Conservation (phyloP, 2,797 vertebrate species). For the Hypotaenidia philippensis region DNA sequence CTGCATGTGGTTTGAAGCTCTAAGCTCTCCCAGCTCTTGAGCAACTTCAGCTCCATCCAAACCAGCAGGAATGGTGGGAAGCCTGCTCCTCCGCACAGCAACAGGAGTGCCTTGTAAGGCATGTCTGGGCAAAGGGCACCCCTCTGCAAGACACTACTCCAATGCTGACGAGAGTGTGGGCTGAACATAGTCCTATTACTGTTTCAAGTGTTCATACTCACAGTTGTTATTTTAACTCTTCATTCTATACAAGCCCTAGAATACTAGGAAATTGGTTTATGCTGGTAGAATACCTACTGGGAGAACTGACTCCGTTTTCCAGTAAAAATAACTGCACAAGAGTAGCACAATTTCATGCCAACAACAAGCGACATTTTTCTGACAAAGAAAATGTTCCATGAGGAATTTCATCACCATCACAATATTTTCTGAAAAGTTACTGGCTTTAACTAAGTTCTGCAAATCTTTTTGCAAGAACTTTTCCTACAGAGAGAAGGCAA, state of each 20-base stretch:
- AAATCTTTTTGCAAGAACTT: background rate
- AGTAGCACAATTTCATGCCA: background rate
- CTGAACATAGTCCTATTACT: background rate
- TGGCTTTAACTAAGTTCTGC: background rate
- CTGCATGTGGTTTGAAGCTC: background rate
- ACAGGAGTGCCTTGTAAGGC: background rate
- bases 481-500: background rate
- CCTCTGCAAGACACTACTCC: background rate
- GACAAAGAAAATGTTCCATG: background rate
- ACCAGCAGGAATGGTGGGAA: background rate
- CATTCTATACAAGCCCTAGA: background rate
- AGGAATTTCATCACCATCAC: background rate
- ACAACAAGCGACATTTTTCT: background rate
- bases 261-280: background rate
- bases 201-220: background rate
- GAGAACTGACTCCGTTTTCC: background rate
- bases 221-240: background rate
- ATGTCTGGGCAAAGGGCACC: background rate
- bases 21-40: background rate
- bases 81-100: background rate
- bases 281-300: background rate
- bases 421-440: background rate
- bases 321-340: background rate
- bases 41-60: background rate
- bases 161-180: background rate